These are phyloP conservation scores for Julus scanicus DNA, from an alignment of 2,888 invertebrate genomes.

Conservation along the genomic window DNA sequence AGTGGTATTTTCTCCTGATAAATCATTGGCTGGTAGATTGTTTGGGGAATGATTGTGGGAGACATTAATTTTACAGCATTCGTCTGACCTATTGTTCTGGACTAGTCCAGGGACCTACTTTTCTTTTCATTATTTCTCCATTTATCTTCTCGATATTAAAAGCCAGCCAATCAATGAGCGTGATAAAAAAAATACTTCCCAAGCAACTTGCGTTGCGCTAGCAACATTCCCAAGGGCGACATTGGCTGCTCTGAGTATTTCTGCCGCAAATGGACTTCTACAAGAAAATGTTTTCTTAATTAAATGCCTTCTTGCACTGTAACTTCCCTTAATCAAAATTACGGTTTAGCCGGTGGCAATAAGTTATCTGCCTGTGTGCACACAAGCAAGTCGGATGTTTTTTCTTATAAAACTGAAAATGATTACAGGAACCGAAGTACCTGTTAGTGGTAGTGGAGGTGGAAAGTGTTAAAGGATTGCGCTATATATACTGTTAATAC, in stretches of 20 bases:
- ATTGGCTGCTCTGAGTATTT: background rate
- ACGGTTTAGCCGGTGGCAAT: constrained; percentile 27
- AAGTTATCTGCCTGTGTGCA: background rate
- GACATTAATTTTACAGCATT: constrained; percentile 27
- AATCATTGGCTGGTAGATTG: constrained; percentile 28
- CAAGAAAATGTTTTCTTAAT: constrained; percentile 22
- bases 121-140: constrained; percentile 27
- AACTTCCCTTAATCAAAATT: constrained; percentile 33
- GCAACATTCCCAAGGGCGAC: constrained; percentile 21
- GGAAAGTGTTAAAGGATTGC: background rate
- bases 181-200: constrained; percentile 10
- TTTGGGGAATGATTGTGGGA: constrained; percentile 15
- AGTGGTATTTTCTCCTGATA: constrained; percentile 14
- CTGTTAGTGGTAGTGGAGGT: background rate
- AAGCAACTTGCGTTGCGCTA: constrained; percentile 14
- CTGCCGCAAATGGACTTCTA: background rate
- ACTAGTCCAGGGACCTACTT: background rate
- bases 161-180: constrained; percentile 2
- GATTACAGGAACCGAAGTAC: background rate
- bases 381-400: background rate
- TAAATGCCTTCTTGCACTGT: constrained; percentile 33
- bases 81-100: constrained; percentile 11
- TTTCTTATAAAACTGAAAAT: background rate
- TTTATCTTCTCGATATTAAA: constrained; percentile 33
- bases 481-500: background rate